These are phyloP conservation scores for Pollimyrus isidori DNA, from an alignment of 2,113 vertebrate genomes.

Conservation along the genomic window DNA sequence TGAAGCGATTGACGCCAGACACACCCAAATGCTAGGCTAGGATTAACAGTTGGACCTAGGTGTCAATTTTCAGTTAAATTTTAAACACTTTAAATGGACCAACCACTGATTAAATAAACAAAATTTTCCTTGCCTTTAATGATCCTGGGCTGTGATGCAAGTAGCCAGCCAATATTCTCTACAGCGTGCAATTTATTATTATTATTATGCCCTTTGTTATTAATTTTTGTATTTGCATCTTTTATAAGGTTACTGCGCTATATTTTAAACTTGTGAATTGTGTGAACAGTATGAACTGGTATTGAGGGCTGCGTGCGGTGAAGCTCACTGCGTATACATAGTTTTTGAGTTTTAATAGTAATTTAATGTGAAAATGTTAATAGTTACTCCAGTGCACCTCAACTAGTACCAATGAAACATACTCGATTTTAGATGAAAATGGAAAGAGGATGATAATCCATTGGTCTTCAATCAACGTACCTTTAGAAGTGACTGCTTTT, in stretches of 20 bases:
- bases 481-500: constrained; percentile 76
- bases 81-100: not conserved
- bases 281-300: not conserved
- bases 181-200: not conserved
- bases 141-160: not conserved
- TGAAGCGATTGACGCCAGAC: not conserved
- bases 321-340: not conserved
- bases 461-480: constrained; percentile 43
- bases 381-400: not conserved
- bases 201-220: not conserved
- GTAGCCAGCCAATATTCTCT: not conserved
- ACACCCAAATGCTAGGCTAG: not conserved
- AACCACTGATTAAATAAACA: not conserved
- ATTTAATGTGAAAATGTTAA: not conserved
- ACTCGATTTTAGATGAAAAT: not conserved
- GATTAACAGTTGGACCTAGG: not conserved
- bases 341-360: not conserved
- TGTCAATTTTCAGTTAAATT: not conserved
- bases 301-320: not conserved
- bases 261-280: not conserved
- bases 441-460: not conserved
- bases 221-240: not conserved
- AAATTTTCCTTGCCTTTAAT: not conserved
- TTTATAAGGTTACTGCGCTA: not conserved
- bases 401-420: not conserved